Evolutionary conservation across 2,888 invertebrate species (phyloP), one percentile per base, ranked within the genome.

Genomic region (Xanthia icteritia): DNA sequence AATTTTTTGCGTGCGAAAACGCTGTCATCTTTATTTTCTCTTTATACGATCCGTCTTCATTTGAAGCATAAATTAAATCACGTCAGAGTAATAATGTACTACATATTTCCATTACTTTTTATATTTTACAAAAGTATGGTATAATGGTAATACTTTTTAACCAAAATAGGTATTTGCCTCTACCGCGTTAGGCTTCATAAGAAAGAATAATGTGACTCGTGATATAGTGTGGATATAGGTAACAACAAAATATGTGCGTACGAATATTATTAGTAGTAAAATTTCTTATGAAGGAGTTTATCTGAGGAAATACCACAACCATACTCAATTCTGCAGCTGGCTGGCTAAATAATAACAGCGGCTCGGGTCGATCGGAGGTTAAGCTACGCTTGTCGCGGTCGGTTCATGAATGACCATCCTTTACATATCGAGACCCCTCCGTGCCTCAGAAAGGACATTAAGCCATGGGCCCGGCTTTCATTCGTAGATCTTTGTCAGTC

Each of bases 61-160:
- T 42, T 60, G n/a, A 56, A 23, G 48, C 73, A 79, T 79, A 74
- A 60, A 82, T 79, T 73, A 78, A 63, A 69, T 69, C n/a, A 63
- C 56, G 42, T 51, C 42, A 9, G n/a, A 20, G 36, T 61, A 61
- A 69, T 81, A 82, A 77, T 82, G 54, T 64, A 60, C n/a, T 58
- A 68, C 56, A 61, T 70, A 61, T 61, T 67, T 48, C 48, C 56
- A 72, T 71, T 56, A 69, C 27, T 71, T 73, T 60, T 73, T 72
- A 63, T 39, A 36, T n/a, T 58, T 60, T 68, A 27, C 27, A 42
- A 63, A 68, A 64, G 42, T 54, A 56, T 61, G 27, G 23, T 42
- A n/a, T n/a, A 17, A 73, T 65, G n/a, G 13, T n/a, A 17, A 31
- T 69, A 17, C 4, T 20, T 51, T 67, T 31, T 67, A 66, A 31